phyloP scores from a whole-genome alignment of 2,888 invertebrate species.

The Acrobasis consociella region DNA sequence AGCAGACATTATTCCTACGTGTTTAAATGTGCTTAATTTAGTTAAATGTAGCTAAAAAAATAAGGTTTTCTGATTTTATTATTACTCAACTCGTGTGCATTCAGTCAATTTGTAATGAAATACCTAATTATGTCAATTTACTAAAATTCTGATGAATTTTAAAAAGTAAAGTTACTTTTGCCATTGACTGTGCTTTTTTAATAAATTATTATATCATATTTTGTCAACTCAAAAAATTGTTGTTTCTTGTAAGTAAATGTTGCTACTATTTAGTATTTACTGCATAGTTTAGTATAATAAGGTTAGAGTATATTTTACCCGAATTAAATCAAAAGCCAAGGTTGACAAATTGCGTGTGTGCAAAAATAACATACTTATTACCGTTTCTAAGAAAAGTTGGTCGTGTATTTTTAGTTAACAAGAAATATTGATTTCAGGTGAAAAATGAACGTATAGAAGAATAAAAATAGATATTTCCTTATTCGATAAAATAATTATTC shows the following conservation, averaged over 20 bases:
- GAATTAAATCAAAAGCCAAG: conserved; percentile 25
- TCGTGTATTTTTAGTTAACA: background rate
- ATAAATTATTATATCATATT: conserved; percentile 6
- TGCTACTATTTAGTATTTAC: conserved; percentile 8
- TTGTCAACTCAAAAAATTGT: background rate
- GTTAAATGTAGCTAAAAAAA: background rate
- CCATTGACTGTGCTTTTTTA: background rate
- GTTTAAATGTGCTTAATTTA: conserved; percentile 7
- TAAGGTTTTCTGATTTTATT: background rate
- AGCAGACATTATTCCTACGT: background rate
- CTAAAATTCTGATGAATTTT: background rate
- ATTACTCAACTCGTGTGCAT: background rate
- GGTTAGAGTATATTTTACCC: background rate
- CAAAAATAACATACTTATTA: conserved; percentile 16
- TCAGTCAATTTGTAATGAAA: conserved; percentile 2
- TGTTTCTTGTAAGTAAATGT: conserved; percentile 19
- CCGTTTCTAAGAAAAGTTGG: background rate
- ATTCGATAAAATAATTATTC: too few relatives aligned
- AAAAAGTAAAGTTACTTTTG: background rate
- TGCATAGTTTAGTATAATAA: conserved; percentile 6
- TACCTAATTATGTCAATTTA: conserved; percentile 5
- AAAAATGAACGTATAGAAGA: background rate
- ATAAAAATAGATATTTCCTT: background rate
- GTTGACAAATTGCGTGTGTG: conserved; percentile 26
- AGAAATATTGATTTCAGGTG: background rate